Base-by-base conservation (phyloP, 2,888 invertebrate species). In the Epirrhoe tristata region DNA sequence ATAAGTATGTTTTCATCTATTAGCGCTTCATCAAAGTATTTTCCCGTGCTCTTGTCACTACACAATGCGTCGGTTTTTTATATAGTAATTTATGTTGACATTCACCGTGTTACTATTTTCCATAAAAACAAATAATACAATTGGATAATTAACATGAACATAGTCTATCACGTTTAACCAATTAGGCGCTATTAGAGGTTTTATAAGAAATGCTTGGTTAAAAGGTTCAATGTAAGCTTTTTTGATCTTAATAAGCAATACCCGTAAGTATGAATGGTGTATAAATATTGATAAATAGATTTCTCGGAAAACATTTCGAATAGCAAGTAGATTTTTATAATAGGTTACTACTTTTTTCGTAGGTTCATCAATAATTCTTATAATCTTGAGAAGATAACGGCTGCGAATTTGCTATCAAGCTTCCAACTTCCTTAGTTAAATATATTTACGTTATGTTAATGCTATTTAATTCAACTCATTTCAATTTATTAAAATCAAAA, bases 71-170 rank as follows among this genome's bases (percentile, higher is more conserved):
- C 14, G 14, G 48, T 48, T 7, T 48, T 14, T 48, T 48, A 4
- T n/a, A 34, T 5, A 16, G 10, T 12, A 16, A 14, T 48, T 31
- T 58, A 48, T 58, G 32, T 24, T 56, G 56, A 56, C 39, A 57
- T 57, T 57, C 46, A 31, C 31, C 56, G 56, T 57, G 56, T 14
- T 31, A 46, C 12, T 34, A 48, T 58, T 32, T 36, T 36, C 5
- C 1, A 39, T 5, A 58, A 57, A 58, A 64, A 64, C 48, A 48
- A 34, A 46, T 48, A 34, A 58, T 36, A 62, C 50, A 62, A 63
- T 63, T 57, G 51, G 32, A 48, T 57, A 32, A 63, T 63, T 57
- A 58, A 63, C 39, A 51, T 48, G 16, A 32, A 63, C n/a, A 48
- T 58, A n/a, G 51, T 51, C 36, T 48, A 48, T 32, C 58, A 16